Evolutionary conservation across 2,888 invertebrate genomes (phyloP), one percentile per base, ranked within the genome.

Genomic region (Tachystola acroxantha): DNA sequence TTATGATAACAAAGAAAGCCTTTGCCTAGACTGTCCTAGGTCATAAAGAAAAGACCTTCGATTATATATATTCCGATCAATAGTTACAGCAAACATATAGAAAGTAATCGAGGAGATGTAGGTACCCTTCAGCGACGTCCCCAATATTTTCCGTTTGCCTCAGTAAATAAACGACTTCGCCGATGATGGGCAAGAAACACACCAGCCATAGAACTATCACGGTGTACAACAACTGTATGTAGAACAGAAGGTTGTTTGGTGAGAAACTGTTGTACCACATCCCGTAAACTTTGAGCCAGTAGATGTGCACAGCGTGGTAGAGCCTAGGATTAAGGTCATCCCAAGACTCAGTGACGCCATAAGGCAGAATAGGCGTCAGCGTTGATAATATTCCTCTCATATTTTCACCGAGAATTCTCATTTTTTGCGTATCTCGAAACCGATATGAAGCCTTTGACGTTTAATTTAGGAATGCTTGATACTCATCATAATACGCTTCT

Each of bases 141-240:
- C 89, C 90, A 50, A 91, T 89, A 57, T 88, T 88, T 53, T 89
- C 89, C 37, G 86, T 82, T 48, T 90, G 90, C 72, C 88, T 90
- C 40, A 91, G 88, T 56, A 92, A 90, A 82, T 92, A 92, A 72
- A 91, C 89, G 67, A 90, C 84, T 69, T 90, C 91, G 12, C 91
- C 91, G 30, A 88, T 85, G 45, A 88, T 85, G 36, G 87, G 87
- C 46, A 86, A 56, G 56, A 86, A 71, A 60, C 84, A 85, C 32
- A 87, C 84, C n/a, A 87, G 66, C 66, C 71, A 85, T 50, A 87
- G 58, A 37, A 86, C 75, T 26, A 63, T 33, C 13, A 69, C 32
- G 2, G 77, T 72, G 45, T 87, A 88, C 13, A 67, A 36, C 46
- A 75, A 53, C 42, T 73, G 72, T 9, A 75, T 36, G 86, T 86